phyloP scores from a whole-genome alignment of 2,888 invertebrate species.

The Ceriagrion tenellum region DNA sequence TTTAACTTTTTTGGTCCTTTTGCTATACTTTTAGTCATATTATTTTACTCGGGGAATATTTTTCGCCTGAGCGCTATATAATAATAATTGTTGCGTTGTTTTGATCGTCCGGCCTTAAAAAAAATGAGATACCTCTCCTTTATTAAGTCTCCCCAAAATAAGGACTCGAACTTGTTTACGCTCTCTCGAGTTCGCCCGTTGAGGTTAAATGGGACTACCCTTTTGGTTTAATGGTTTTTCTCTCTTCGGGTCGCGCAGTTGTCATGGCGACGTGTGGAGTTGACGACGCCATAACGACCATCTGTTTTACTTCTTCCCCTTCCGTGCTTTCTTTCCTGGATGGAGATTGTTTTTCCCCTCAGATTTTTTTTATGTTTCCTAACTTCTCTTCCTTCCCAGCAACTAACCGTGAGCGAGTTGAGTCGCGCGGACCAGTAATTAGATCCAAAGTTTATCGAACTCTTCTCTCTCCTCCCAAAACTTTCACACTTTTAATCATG shows the following conservation, averaged over 20 bases:
- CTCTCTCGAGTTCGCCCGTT: neutral
- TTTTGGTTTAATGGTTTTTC: slow-evolving; percentile 30
- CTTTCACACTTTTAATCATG: neutral
- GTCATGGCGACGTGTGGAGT: neutral
- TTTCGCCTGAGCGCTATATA: neutral
- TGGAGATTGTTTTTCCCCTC: neutral
- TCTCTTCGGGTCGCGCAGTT: neutral
- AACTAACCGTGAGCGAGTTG: neutral
- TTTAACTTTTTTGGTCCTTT: neutral
- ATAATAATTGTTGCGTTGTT: neutral
- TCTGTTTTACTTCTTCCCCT: neutral
- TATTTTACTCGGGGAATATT: neutral
- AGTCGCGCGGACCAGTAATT: neutral
- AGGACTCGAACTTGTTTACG: neutral
- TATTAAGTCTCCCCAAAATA: neutral
- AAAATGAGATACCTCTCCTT: neutral
- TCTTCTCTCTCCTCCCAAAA: neutral
- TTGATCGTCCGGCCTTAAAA: neutral
- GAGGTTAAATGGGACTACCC: slow-evolving; percentile 4
- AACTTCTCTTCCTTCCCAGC: neutral
- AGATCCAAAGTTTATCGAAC: neutral
- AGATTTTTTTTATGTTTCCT: neutral
- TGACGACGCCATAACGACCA: slow-evolving; percentile 29
- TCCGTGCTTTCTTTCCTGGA: neutral
- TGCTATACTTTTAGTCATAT: too few relatives aligned